Evolutionary conservation across 2,113 vertebrate species (phyloP).

Genomic region (Hydrolagus affinis): DNA sequence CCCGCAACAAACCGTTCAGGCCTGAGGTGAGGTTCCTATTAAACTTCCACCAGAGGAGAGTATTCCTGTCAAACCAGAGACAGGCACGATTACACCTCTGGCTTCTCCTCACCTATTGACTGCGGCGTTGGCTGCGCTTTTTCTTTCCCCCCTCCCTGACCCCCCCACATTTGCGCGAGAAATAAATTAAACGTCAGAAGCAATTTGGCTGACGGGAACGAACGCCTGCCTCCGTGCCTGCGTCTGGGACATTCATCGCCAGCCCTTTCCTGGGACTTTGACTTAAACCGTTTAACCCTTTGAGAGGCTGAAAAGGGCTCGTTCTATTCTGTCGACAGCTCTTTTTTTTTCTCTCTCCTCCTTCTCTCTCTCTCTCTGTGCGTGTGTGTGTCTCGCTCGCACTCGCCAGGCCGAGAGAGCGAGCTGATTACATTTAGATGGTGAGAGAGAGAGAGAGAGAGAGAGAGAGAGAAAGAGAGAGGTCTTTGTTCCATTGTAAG

Average conservation of each 20-base stretch:
- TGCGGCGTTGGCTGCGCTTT: slow-evolving; percentile 90
- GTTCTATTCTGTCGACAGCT: slow-evolving; percentile 93
- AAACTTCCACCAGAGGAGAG: no score
- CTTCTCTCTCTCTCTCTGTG: no score
- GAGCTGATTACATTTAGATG: slow-evolving; percentile 83
- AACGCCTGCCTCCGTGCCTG: slow-evolving; percentile 34
- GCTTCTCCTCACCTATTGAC: slow-evolving; percentile 85
- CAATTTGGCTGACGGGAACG: slow-evolving; percentile 98
- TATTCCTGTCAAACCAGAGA: slow-evolving; percentile 95
- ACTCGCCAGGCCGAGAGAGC: slow-evolving; percentile 76
- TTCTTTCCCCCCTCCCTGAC: no score
- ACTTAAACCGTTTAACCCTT: slow-evolving; percentile 89
- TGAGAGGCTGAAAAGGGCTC: slow-evolving; percentile 55
- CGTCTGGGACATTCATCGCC: slow-evolving; percentile 65
- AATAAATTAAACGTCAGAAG: slow-evolving; percentile 99
- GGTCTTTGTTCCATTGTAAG: slow-evolving; percentile 92
- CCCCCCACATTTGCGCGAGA: slow-evolving; percentile 96
- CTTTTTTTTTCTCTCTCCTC: no score
- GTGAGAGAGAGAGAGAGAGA: slow-evolving; percentile 93
- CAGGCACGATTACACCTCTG: slow-evolving; percentile 84
- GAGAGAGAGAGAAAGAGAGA: slow-evolving; percentile 96
- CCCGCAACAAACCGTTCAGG: no score
- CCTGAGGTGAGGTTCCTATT: no score
- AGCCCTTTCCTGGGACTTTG: slow-evolving; percentile 36
- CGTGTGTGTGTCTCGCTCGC: background rate